Evolutionary conservation across 2,113 vertebrate species (phyloP), one percentile per base, ranked within the genome.

Genomic region (Oostethus manadensis): DNA sequence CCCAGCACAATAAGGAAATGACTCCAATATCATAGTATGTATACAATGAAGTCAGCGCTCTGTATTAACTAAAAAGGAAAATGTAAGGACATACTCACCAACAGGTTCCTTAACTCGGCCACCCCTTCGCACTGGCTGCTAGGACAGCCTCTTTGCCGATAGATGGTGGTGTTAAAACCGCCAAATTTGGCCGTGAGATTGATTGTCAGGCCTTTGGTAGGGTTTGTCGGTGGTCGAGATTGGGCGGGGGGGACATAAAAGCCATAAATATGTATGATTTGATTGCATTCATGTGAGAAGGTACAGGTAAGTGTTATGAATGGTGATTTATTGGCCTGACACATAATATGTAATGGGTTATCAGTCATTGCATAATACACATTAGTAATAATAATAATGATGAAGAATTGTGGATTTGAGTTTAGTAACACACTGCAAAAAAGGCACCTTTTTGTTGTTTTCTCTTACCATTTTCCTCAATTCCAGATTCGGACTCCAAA

Each of bases 91-190:
- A 0, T 54, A 91, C 93, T 93, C 66, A 98, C 96, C 16, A 65
- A 51, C 8, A 98, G 88, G 1, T 26, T 33, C 40, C 78, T 93
- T 15, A 98, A 74, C 21, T 91, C 84, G 42, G 91, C 84, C 46
- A 95, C 86, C 35, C 92, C 96, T 79, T 93, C 96, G 78, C 96
- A 99, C 3, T 84, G 74, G 63, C 86, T 97, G 46, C 89, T 94
- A 20, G 18, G 20, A 74, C 96, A 99, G 63, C 91, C 92, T 51
- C 35, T 80, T 3, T 80, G 71, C 18, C 62, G 68, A 62, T 93
- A 95, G 6, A 89, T 59, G 0, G 74, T 56, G 5, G 88, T 87
- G 14, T 81, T 61, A 18, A 93, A 92, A 7, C 56, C 67, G 15
- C 87, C 58, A 48, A 90, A 94, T 8, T 26, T 73, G 3, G 90